A percentile compares a stretch with the other conserved stretches of the same genome.
Evolutionary conservation across 2,797 vertebrate species (phyloP).

Genomic region (Rhynchotus rufescens): DNA sequence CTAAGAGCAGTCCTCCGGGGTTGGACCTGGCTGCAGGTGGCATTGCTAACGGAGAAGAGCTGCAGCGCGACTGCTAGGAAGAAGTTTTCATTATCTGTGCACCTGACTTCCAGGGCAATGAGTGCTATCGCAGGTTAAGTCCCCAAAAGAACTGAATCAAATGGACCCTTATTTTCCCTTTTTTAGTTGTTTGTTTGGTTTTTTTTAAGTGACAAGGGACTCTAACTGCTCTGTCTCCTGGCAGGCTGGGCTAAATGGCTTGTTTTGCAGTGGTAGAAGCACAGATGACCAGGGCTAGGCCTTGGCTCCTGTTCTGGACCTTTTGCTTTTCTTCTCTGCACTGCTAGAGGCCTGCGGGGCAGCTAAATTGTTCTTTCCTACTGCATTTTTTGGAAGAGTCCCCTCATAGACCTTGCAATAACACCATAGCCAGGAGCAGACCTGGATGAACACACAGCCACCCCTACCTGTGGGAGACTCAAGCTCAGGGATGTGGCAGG

Average conservation of each 20-base stretch:
- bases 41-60: neutral
- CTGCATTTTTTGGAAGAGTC: slow-evolving; percentile 39
- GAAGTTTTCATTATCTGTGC: neutral
- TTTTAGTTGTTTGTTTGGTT: neutral
- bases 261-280: neutral
- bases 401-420: neutral
- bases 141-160: neutral
- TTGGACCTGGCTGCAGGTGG: neutral
- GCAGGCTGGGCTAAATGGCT: neutral
- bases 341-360: neutral
- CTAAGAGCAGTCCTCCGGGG: neutral
- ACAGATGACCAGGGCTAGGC: neutral
- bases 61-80: fast-evolving
- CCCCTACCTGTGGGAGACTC: neutral
- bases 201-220: neutral
- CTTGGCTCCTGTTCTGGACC: neutral
- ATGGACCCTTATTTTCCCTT: neutral
- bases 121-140: neutral
- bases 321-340: neutral
- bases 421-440: neutral
- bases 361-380: slow-evolving; percentile 4
- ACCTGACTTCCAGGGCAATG: neutral
- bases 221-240: neutral
- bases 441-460: neutral
- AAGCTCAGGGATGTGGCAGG: neutral